Percentiles rank a stretch among this genome's conserved stretches.
phyloP scores from a whole-genome alignment of 2,797 vertebrate genomes.

The Botia almorhae region DNA sequence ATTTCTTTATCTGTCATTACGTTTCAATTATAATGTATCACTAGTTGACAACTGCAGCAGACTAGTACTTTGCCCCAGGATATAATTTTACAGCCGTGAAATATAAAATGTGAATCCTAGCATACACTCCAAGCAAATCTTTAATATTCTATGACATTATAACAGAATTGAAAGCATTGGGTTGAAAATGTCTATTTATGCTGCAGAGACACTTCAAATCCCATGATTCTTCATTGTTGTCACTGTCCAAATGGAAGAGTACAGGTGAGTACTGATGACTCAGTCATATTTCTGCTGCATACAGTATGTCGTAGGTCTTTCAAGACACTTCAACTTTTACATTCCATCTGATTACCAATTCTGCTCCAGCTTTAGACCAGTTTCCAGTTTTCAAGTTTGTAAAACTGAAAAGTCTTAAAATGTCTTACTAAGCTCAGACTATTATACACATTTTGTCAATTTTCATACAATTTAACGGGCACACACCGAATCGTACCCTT shows the following conservation, averaged over 20 bases:
- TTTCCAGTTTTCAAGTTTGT: constrained; percentile 6
- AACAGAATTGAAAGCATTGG: not conserved
- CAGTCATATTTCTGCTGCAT: constrained; percentile 3
- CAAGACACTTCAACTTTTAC: not conserved
- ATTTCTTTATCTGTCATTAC: constrained; percentile 15
- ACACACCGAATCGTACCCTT: not conserved
- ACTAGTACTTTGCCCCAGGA: constrained; percentile 6
- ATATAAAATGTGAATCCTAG: not conserved
- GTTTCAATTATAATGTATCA: constrained; percentile 8
- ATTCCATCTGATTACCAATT: constrained; percentile 13
- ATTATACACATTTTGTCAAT: not conserved
- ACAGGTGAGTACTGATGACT: constrained; percentile 11
- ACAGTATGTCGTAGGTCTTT: not conserved
- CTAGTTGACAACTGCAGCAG: constrained; percentile 20
- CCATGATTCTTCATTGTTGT: constrained; percentile 8
- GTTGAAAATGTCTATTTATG: not conserved
- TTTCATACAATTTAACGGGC: constrained; percentile 11
- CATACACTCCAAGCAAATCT: not conserved
- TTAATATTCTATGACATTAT: not conserved
- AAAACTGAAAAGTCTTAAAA: not conserved
- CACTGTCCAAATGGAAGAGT: not conserved
- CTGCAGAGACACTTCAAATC: not conserved
- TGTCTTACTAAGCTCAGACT: not conserved
- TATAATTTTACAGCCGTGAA: constrained; percentile 9
- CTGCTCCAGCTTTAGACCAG: too few species aligned